Conservation (phyloP, 1,140 invertebrate genomes). For the Lepidurus couesii region DNA sequence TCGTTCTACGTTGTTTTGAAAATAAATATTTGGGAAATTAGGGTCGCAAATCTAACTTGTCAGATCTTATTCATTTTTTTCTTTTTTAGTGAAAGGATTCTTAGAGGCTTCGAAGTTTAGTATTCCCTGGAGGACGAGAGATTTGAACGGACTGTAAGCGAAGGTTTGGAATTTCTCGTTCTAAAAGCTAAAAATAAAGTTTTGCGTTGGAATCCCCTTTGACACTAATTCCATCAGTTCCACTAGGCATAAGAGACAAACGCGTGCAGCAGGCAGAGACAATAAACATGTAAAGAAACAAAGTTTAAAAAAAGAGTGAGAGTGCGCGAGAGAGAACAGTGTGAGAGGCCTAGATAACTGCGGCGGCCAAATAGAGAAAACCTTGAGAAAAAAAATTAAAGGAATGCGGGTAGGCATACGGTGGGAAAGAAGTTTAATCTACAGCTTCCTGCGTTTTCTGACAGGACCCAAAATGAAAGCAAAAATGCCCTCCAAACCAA, state of each 20-base stretch:
- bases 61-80: neutral
- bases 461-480: too few relatives aligned
- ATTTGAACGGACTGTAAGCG: too few relatives aligned
- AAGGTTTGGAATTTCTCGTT: neutral
- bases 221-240: slow-evolving; percentile 18
- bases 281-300: slow-evolving; percentile 1
- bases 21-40: too few relatives aligned
- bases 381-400: neutral
- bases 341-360: neutral
- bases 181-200: neutral
- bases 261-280: neutral
- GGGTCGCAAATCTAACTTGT: too few relatives aligned
- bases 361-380: neutral
- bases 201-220: neutral
- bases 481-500: too few relatives aligned
- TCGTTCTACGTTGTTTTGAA: neutral
- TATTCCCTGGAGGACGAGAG: too few relatives aligned
- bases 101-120: neutral
- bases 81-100: neutral
- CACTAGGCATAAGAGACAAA: slow-evolving; percentile 14
- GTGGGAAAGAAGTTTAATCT: too few relatives aligned
- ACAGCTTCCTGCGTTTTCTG: too few relatives aligned
- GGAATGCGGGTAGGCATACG: too few relatives aligned
- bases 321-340: neutral
- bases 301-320: neutral